A percentile compares a stretch with the other conserved stretches of the same genome.
Evolutionary conservation across 2,888 invertebrate genomes (phyloP).

Genomic region (Linnaemya tessellans): DNA sequence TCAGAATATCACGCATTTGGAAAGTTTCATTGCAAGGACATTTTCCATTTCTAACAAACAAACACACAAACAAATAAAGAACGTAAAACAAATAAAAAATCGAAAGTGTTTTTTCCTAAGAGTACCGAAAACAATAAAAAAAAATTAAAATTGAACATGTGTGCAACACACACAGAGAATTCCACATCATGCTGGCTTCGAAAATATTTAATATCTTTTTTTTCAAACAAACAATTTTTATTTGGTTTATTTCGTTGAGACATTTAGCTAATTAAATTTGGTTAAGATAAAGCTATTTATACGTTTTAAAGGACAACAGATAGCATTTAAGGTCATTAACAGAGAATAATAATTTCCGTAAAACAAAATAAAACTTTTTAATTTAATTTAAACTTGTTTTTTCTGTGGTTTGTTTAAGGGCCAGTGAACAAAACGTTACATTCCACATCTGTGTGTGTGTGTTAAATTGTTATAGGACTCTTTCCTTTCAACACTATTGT

Average conservation of each 20-base stretch:
- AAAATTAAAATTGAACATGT: too few species aligned
- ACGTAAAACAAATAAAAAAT: neutral
- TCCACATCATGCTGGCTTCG: neutral
- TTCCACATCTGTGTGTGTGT: neutral
- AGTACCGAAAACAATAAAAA: neutral
- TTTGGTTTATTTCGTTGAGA: neutral
- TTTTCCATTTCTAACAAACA: neutral
- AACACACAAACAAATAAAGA: neutral
- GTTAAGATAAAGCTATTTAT: neutral
- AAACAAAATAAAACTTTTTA: slow-evolving; percentile 1
- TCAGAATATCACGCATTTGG: too few species aligned
- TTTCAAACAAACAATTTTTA: neutral
- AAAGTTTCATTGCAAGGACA: neutral
- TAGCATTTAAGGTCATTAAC: neutral
- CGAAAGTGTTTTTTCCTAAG: neutral
- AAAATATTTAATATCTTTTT: neutral
- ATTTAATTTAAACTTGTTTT: slow-evolving; percentile 37
- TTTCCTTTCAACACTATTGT: neutral
- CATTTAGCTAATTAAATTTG: slow-evolving; percentile 29
- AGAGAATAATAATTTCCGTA: neutral
- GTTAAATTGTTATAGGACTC: neutral
- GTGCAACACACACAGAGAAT: neutral
- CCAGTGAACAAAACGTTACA: neutral
- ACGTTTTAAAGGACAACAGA: neutral
- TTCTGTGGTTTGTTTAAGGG: neutral